phyloP scores from a whole-genome alignment of 2,797 vertebrate species.

The Nasua narica region DNA sequence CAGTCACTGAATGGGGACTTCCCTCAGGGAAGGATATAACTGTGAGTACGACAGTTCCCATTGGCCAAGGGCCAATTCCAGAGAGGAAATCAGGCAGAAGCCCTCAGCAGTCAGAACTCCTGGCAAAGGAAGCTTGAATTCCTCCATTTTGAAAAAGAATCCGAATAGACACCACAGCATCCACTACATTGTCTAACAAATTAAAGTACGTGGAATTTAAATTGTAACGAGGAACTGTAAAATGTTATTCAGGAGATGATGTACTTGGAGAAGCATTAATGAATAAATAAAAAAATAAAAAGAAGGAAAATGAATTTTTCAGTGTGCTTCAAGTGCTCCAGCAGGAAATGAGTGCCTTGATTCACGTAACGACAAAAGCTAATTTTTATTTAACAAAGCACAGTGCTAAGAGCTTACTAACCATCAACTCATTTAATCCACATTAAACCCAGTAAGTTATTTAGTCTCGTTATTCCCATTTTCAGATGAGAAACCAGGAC shows the following conservation, averaged over 20 bases:
- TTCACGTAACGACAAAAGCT: neutral
- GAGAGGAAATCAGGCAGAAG: neutral
- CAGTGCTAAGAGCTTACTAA: neutral
- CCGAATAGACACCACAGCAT: neutral
- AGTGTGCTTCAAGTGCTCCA: neutral
- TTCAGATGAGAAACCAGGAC: neutral
- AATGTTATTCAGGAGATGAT: neutral
- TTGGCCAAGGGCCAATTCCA: neutral
- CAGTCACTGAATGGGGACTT: neutral
- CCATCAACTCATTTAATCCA: neutral
- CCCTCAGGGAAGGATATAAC: neutral
- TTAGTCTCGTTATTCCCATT: neutral
- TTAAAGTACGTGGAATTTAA: neutral
- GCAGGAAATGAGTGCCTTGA: neutral
- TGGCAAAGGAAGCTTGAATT: neutral
- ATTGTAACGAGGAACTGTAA: neutral
- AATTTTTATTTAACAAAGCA: neutral
- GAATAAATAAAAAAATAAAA: neutral
- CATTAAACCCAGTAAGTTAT: neutral
- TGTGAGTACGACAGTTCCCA: neutral
- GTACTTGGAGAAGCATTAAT: neutral
- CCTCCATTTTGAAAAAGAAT: neutral
- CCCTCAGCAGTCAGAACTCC: neutral
- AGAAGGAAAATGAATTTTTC: neutral
- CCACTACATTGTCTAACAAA: neutral